phyloP scores from a whole-genome alignment of 2,113 vertebrate species.

The Azemiops feae region DNA sequence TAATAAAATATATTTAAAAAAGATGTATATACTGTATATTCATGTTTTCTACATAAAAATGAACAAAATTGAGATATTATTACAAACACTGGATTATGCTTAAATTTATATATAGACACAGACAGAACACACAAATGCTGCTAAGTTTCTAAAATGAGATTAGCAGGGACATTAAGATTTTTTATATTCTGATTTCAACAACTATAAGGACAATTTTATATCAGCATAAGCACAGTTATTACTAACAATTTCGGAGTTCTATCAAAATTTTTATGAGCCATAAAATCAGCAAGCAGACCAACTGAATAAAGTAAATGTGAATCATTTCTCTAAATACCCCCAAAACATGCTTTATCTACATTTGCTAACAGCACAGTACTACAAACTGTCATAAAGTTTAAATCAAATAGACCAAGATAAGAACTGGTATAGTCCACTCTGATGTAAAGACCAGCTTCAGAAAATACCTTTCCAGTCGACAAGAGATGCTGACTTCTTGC shows the following conservation, averaged over 20 bases:
- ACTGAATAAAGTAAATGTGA: not conserved
- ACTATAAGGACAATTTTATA: not conserved
- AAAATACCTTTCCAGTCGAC: conserved; percentile 73
- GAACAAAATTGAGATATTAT: not conserved
- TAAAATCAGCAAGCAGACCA: not conserved
- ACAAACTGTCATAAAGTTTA: not conserved
- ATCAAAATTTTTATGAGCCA: not conserved
- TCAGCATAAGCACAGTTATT: not conserved
- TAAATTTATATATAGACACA: not conserved
- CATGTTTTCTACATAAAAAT: not conserved
- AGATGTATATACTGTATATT: not conserved
- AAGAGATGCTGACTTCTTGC: conserved; percentile 73
- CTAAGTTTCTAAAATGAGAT: not conserved
- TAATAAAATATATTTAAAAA: too few species aligned
- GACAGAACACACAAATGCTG: not conserved
- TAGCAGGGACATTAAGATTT: not conserved
- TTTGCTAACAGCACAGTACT: not conserved
- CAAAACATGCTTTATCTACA: not conserved
- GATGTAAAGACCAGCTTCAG: not conserved
- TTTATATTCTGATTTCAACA: not conserved
- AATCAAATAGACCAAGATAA: not conserved
- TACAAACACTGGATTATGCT: not conserved
- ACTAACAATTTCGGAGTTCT: not conserved
- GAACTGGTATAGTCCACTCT: not conserved
- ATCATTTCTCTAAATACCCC: not conserved